Percentiles rank a stretch among this genome's conserved stretches.
Conservation (phyloP, 2,888 invertebrate species). For the Cybosia mesomella region DNA sequence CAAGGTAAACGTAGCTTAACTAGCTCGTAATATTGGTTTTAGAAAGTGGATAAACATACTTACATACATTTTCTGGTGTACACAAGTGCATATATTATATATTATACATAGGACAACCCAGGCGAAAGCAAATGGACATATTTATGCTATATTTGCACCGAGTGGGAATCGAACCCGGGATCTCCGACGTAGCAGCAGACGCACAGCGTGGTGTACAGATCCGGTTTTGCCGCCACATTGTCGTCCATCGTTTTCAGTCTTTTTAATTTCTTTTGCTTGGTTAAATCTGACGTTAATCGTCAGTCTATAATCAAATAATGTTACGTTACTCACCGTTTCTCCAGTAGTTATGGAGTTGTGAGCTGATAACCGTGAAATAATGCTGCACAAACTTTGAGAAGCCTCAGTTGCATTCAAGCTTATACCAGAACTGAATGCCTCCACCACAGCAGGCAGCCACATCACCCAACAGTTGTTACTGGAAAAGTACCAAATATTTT, state of each 20-base stretch:
- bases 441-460: constrained; percentile 60
- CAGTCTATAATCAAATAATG: neutral
- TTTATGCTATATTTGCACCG: neutral
- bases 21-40: too few species aligned
- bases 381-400: constrained; percentile 41
- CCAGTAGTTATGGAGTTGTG: constrained; percentile 12
- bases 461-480: constrained; percentile 58
- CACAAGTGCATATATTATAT: too few species aligned
- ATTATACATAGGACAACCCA: too few species aligned
- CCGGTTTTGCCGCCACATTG: neutral
- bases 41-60: too few species aligned
- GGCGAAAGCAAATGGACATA: too few species aligned
- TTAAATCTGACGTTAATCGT: neutral
- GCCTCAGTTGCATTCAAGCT: constrained; percentile 7
- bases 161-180: neutral
- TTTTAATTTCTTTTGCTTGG: too few species aligned
- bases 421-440: constrained; percentile 46
- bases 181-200: too few species aligned
- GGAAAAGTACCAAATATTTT: neutral
- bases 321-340: constrained; percentile 21
- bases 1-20: too few species aligned
- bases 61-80: too few species aligned
- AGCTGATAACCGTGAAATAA: constrained; percentile 30
- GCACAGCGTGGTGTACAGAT: neutral
- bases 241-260: too few species aligned